phyloP scores from a whole-genome alignment of 2,113 vertebrate genomes.

The Oreochromis aureus region DNA sequence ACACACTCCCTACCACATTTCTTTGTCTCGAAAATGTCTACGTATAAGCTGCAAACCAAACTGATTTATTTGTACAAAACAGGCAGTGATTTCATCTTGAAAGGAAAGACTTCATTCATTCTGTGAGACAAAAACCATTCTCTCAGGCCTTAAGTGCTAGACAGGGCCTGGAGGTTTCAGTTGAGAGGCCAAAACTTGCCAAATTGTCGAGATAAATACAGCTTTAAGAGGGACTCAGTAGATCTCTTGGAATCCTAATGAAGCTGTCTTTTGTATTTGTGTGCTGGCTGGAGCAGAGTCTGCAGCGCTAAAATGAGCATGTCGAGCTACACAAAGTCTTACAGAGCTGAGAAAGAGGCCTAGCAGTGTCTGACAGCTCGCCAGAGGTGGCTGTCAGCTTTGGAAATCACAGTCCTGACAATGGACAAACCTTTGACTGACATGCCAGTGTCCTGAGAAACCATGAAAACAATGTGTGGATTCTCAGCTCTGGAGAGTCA shows the following conservation, averaged over 20 bases:
- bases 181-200: slow-evolving; percentile 38
- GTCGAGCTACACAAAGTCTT: slow-evolving; percentile 54
- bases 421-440: slow-evolving; percentile 37
- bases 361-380: slow-evolving; percentile 39
- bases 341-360: slow-evolving; percentile 39
- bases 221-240: slow-evolving; percentile 40
- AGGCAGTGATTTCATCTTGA: slow-evolving; percentile 1
- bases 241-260: slow-evolving; percentile 71
- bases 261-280: slow-evolving; percentile 74
- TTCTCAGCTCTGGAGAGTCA: not conserved
- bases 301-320: slow-evolving; percentile 55
- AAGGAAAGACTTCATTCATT: slow-evolving; percentile 26
- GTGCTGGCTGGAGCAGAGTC: slow-evolving; percentile 55
- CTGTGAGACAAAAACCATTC: slow-evolving; percentile 43
- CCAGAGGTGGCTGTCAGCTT: slow-evolving; percentile 53
- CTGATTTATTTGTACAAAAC: slow-evolving; percentile 5
- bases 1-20: not conserved
- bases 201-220: slow-evolving; percentile 62
- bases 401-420: slow-evolving; percentile 42
- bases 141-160: slow-evolving; percentile 18
- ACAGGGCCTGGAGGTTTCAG: slow-evolving; percentile 16
- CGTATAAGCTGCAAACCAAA: not conserved
- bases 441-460: slow-evolving; percentile 46
- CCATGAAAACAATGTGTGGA: not conserved
- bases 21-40: not conserved